Conservation (phyloP, 2,888 invertebrate species). For the Lagria hirta region DNA sequence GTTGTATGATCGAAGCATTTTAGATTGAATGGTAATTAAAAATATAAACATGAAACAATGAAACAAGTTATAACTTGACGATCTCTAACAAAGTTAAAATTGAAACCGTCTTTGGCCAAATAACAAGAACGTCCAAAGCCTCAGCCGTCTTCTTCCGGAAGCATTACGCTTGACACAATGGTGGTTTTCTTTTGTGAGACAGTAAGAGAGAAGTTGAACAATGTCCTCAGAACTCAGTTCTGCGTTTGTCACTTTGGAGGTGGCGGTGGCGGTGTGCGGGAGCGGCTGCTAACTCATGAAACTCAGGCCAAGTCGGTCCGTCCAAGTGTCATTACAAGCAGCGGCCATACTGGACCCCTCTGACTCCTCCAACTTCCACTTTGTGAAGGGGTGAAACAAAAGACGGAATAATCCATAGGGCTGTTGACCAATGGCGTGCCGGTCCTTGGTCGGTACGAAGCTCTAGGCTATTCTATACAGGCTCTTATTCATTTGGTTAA, state of each 20-base stretch:
- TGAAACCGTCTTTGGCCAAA: too few relatives aligned
- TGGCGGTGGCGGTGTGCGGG: conserved; percentile 28
- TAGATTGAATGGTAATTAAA: too few relatives aligned
- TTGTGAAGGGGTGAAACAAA: conserved; percentile 52
- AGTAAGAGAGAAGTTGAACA: conserved; percentile 28
- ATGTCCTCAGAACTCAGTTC: conserved; percentile 28
- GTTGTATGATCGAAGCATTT: too few relatives aligned
- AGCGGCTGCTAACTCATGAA: conserved; percentile 39
- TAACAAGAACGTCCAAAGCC: too few relatives aligned
- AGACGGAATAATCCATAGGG: conserved; percentile 56
- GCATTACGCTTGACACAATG: conserved; percentile 4
- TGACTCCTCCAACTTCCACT: conserved; percentile 35
- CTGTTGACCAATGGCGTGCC: conserved; percentile 54
- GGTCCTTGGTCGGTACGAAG: conserved; percentile 23
- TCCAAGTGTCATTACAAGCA: conserved; percentile 55
- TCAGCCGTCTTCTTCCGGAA: not conserved
- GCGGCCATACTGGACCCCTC: conserved; percentile 52
- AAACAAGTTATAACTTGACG: too few relatives aligned
- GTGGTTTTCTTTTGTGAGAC: conserved; percentile 14
- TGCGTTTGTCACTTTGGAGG: conserved; percentile 36
- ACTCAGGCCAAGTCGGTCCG: conserved; percentile 49
- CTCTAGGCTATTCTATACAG: conserved; percentile 27
- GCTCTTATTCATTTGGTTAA: conserved; percentile 35
- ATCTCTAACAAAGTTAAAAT: too few relatives aligned
- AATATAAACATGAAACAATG: too few relatives aligned